Base-by-base conservation (phyloP, 2,888 invertebrate genomes). In the Platerodrilus igneus region DNA sequence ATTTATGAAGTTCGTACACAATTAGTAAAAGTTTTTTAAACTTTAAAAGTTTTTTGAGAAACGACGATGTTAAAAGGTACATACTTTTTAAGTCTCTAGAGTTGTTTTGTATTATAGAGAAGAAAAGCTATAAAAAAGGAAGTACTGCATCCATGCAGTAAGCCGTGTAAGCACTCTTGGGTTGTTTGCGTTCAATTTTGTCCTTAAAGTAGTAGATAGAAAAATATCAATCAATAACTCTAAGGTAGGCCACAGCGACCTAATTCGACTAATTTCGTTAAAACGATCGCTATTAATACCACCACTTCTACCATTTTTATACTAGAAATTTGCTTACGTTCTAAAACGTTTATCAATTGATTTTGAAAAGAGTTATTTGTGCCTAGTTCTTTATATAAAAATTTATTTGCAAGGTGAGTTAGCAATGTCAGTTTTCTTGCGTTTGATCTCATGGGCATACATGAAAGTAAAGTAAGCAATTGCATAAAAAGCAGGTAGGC, bases 191-290 rank as follows among this genome's bases (percentile, higher is more conserved):
- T 28, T 45, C 38, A 42, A 42, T 42, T 45, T 38, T 31, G 29
- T 38, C 38, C 42, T 42, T 42, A 45, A 45, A 38, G 28, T 34
- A 41, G 41, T 42, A 38, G 38, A 45, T 45, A 18, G 35, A 40
- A 40, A n/a, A 40, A 29, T 45, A 40, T 40, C 45, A 45, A 45
- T 45, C 45, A 40, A 45, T 45, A 45, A 45, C 32, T 29, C 28
- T 32, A 45, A 38, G 34, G 35, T 43, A 37, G 32, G 29, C 28
- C 27, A 37, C 32, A 45, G 37, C 37, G 40, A 45, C 45, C 45
- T 37, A 45, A 36, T 45, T 45, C 40, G 40, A 28, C 40, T 32
- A 45, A 36, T 37, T 40, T 40, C 40, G 40, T 20, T 18, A 26
- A 40, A 36, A 32, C 40, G 33, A 40, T 45, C 31, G 40, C 36